Base-by-base conservation (phyloP, 2,113 vertebrate genomes). In the Crotalus tigris region DNA sequence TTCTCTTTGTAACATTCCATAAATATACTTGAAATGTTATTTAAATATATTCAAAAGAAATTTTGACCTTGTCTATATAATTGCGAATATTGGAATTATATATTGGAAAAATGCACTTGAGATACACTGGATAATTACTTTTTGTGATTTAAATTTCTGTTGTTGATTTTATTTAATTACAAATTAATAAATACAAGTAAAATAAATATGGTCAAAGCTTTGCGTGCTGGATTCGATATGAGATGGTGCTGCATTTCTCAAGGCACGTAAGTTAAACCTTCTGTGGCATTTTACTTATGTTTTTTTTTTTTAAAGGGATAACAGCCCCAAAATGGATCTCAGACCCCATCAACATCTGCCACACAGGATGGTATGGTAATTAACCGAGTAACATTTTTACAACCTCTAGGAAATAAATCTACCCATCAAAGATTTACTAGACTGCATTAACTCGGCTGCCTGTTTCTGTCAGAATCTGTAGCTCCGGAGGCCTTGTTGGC, bases 91-190 rank as follows among this genome's bases (percentile, higher is more conserved):
- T 98, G 98, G 97, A 98, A 98, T 98, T 98, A 98, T 98, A 99
- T 99, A 99, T 98, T 99, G 89, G 99, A 98, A 98, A 97, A 99
- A 99, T 99, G 99, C 99, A 99, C 99, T 99, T 99, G 98, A 99
- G 99, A 99, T 99, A 99, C 99, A 99, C 99, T 99, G 99, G 99
- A 99, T 98, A 99, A 99, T 98, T 98, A 99, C 98, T 98, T 98
- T 98, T 98, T 99, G 99, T 99, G 99, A 98, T 98, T 98, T 98
- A 97, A 98, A 98, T 99, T 98, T 98, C 97, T 99, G 99, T 99
- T 98, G 98, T 98, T 98, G 98, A 98, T 98, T 98, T 99, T 99
- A 99, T 99, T 99, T 99, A 99, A 99, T 99, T 97, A 98, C 97
- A 98, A 98, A 98, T 97, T 98, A 99, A 99, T 99, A 99, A 99